These are phyloP conservation scores for Spinus pinus DNA, from an alignment of 2,797 vertebrate genomes.

Conservation along the genomic window DNA sequence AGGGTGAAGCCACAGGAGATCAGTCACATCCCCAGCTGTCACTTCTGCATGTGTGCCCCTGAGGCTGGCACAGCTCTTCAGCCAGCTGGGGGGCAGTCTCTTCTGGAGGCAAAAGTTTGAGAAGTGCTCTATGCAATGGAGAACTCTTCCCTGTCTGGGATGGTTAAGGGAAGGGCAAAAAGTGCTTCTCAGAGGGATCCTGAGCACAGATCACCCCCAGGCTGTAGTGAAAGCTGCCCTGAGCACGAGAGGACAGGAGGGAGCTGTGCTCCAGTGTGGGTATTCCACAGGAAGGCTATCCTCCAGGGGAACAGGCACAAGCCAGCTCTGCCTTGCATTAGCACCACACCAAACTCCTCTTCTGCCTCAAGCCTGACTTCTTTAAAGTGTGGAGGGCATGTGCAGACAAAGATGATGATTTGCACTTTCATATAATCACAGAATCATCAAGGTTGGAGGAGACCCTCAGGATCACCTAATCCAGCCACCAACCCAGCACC, in stretches of 20 bases:
- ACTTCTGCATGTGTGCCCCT: neutral
- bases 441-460: neutral
- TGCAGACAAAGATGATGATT: neutral
- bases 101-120: neutral
- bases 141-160: neutral
- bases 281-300: neutral
- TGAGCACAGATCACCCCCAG: too few relatives aligned
- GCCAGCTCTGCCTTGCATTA: neutral
- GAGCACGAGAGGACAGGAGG: fast-evolving
- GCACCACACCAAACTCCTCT: neutral
- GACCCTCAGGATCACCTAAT: neutral
- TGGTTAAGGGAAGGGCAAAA: neutral
- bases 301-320: neutral
- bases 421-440: neutral
- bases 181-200: neutral
- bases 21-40: neutral
- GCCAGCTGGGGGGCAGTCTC: fast-evolving
- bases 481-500: neutral
- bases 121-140: neutral
- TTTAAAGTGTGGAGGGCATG: neutral
- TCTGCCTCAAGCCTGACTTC: neutral
- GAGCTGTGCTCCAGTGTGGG: neutral
- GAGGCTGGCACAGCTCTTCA: neutral
- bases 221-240: neutral
- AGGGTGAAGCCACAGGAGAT: neutral